Conservation (phyloP, 2,888 invertebrate species). For the Xanthia icteritia region DNA sequence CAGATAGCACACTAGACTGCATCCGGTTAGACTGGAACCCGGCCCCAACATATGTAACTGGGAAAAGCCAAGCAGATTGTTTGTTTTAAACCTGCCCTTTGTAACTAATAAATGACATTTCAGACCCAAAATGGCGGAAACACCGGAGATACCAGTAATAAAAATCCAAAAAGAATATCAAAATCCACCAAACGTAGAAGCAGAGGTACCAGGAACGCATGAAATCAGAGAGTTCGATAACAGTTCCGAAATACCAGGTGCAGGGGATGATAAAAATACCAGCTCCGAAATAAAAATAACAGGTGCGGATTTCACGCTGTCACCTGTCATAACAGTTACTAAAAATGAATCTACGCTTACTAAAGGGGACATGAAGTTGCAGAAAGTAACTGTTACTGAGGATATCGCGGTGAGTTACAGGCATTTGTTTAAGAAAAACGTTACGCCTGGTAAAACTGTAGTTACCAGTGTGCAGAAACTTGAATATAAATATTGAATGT, state of each 20-base stretch:
- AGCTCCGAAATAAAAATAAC: slow-evolving; percentile 60
- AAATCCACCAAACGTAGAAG: slow-evolving; percentile 74
- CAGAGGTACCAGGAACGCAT: slow-evolving; percentile 80
- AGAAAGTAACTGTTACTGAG: slow-evolving; percentile 83
- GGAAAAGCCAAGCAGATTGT: no score
- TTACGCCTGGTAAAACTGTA: slow-evolving; percentile 79
- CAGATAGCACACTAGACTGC: no score
- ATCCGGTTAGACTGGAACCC: no score
- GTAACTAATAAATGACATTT: slow-evolving; percentile 34
- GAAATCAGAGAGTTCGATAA: slow-evolving; percentile 68
- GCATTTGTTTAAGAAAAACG: slow-evolving; percentile 83
- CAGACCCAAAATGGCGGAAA: slow-evolving; percentile 78
- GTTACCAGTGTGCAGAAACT: slow-evolving; percentile 80
- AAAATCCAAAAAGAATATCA: slow-evolving; percentile 71
- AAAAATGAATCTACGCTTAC: slow-evolving; percentile 79
- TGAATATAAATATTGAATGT: slow-evolving; percentile 80
- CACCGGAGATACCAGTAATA: slow-evolving; percentile 61
- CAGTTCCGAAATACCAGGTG: slow-evolving; percentile 37
- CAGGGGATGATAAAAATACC: slow-evolving; percentile 37
- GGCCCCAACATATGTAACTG: no score
- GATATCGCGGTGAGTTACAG: slow-evolving; percentile 83
- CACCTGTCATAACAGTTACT: slow-evolving; percentile 81
- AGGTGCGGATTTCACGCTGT: slow-evolving; percentile 66
- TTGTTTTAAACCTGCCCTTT: not conserved
- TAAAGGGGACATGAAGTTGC: slow-evolving; percentile 81